Evolutionary conservation across 2,113 vertebrate genomes (phyloP).

Genomic region (Mugil cephalus): DNA sequence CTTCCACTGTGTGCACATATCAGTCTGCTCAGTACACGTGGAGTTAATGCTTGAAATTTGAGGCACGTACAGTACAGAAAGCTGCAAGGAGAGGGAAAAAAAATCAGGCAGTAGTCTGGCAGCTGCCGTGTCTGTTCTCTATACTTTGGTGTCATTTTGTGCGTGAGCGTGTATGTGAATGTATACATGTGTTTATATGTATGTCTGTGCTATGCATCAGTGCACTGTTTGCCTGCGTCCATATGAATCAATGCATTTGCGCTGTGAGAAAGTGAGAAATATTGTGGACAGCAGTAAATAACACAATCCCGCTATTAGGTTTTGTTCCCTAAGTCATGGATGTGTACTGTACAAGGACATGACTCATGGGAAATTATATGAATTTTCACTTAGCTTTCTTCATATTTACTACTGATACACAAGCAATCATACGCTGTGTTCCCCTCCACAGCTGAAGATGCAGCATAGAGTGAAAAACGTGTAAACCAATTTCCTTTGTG

Average conservation of each 20-base stretch:
- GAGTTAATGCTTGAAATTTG: conserved; percentile 79
- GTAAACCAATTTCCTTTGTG: conserved; percentile 79
- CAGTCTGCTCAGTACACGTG: conserved; percentile 62
- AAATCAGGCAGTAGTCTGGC: conserved; percentile 68
- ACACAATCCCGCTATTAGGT: conserved; percentile 75
- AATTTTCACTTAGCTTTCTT: conserved; percentile 76
- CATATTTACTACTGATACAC: conserved; percentile 77
- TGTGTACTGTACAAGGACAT: conserved; percentile 67
- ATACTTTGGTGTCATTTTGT: conserved; percentile 72
- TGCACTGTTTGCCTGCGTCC: conserved; percentile 33
- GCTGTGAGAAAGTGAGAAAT: conserved; percentile 37
- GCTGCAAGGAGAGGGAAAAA: conserved; percentile 48
- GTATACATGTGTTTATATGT: conserved; percentile 47
- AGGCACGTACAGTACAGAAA: conserved; percentile 76
- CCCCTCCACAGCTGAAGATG: conserved; percentile 56
- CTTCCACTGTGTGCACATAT: conserved; percentile 44
- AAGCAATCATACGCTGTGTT: conserved; percentile 66
- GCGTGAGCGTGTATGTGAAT: conserved; percentile 41
- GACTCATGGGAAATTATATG: conserved; percentile 78
- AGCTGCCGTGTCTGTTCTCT: conserved; percentile 75
- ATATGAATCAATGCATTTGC: conserved; percentile 48
- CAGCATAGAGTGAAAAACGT: conserved; percentile 56
- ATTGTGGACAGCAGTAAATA: conserved; percentile 68
- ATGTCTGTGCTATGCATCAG: conserved; percentile 7
- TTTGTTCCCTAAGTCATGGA: conserved; percentile 63